A percentile compares a stretch with the other conserved stretches of the same genome.
These are phyloP conservation scores for Galeopterus variegatus DNA, from an alignment of 2,113 vertebrate species.

Conservation along the genomic window DNA sequence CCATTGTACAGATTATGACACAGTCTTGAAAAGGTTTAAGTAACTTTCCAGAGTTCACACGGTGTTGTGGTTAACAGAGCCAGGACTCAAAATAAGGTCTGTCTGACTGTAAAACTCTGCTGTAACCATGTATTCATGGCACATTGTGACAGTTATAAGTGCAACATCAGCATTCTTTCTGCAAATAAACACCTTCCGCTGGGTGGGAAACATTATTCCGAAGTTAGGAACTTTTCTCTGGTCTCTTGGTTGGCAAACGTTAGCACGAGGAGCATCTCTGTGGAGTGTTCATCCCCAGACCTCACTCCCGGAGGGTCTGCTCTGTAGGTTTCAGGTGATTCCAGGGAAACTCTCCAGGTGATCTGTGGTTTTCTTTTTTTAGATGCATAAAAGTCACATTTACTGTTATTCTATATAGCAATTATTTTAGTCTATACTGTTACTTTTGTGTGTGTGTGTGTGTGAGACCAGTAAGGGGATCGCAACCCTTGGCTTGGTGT, in stretches of 20 bases:
- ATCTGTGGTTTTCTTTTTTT: neutral
- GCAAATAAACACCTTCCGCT: neutral
- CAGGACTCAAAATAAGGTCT: neutral
- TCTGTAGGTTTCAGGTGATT: neutral
- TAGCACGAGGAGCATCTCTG: neutral
- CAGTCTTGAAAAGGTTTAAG: neutral
- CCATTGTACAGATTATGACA: neutral
- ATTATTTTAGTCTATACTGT: neutral
- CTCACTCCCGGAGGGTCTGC: neutral
- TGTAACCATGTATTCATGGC: neutral
- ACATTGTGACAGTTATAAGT: accelerated
- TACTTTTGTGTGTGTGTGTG: no score
- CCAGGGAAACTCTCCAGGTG: neutral
- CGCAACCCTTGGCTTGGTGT: no score
- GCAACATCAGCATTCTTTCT: neutral
- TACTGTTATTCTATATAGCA: neutral
- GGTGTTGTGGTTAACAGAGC: neutral
- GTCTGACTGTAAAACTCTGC: neutral
- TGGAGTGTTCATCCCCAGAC: neutral
- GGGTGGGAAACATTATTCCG: neutral
- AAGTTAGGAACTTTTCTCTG: neutral
- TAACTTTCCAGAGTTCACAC: neutral
- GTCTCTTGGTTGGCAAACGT: neutral
- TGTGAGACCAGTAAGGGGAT: no score
- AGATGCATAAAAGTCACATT: neutral